Conservation (phyloP, 2,888 invertebrate species). For the Stenodema calcarata region DNA sequence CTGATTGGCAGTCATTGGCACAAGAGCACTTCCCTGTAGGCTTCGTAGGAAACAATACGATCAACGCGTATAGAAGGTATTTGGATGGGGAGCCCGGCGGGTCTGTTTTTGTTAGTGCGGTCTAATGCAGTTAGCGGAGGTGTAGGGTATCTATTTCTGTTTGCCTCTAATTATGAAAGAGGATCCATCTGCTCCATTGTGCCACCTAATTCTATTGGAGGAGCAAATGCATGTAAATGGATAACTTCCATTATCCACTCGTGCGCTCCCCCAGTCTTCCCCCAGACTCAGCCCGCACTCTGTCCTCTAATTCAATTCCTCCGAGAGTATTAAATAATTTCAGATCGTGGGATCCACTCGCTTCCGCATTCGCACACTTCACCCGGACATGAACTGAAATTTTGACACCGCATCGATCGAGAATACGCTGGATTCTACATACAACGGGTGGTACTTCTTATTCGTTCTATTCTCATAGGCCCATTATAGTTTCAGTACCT, state of each 20-base stretch:
- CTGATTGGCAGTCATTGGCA: background rate
- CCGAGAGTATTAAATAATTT: constrained; percentile 48
- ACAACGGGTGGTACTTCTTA: too few species aligned
- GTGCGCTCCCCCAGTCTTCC: constrained; percentile 14
- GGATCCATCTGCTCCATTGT: constrained; percentile 54
- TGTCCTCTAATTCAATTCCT: constrained; percentile 44
- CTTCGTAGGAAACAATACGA: constrained; percentile 4
- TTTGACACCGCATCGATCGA: background rate
- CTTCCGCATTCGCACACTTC: background rate
- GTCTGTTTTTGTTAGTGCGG: constrained; percentile 50
- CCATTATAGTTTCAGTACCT: too few species aligned
- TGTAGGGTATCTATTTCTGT: constrained; percentile 51
- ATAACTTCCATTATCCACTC: constrained; percentile 56
- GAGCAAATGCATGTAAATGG: constrained; percentile 56
- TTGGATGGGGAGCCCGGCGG: constrained; percentile 5
- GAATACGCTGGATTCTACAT: background rate
- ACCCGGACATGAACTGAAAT: background rate
- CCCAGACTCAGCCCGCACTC: constrained; percentile 34
- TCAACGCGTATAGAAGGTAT: background rate
- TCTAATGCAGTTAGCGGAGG: constrained; percentile 51
- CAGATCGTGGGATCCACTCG: constrained; percentile 15
- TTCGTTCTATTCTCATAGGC: too few species aligned
- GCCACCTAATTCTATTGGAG: constrained; percentile 55
- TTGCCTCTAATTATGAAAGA: constrained; percentile 51
- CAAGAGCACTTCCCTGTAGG: background rate